Percentiles rank a stretch among this genome's conserved stretches.
Evolutionary conservation across 2,113 vertebrate species (phyloP).

Genomic region (human (Homo sapiens)): DNA sequence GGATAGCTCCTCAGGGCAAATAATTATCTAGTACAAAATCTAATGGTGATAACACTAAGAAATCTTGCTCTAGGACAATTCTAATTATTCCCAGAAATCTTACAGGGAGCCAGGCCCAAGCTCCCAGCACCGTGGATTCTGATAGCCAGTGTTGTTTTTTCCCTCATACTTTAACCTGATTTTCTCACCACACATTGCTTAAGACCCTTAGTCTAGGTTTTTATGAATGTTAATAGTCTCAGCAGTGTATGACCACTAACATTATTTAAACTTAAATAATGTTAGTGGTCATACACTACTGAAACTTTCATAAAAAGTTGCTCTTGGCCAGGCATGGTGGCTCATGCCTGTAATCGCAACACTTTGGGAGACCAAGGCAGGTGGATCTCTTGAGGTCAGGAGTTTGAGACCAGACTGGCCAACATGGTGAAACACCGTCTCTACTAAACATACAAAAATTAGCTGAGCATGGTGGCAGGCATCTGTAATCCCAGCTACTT

Average conservation of each 20-base stretch:
- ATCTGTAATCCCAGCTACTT: no score
- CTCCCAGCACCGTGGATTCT: not conserved
- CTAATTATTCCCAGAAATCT: not conserved
- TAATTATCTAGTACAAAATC: not conserved
- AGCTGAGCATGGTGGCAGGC: no score
- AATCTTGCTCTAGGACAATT: not conserved
- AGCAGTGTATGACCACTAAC: not conserved
- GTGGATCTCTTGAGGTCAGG: no score
- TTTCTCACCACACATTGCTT: not conserved
- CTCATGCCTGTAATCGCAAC: no score
- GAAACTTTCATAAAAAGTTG: not conserved
- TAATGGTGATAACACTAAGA: not conserved
- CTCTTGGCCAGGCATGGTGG: no score
- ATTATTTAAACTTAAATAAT: not conserved
- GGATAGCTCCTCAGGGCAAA: not conserved
- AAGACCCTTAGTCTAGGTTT: not conserved
- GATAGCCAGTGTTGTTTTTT: not conserved
- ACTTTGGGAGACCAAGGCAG: no score
- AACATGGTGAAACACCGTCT: no score
- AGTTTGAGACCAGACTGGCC: no score
- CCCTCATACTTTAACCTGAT: not conserved
- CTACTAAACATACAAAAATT: no score
- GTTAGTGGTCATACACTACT: not conserved
- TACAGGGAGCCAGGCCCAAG: not conserved
- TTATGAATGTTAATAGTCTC: not conserved